These are phyloP conservation scores for Rhinophrynus dorsalis DNA, from an alignment of 2,797 vertebrate genomes.

Conservation along the genomic window DNA sequence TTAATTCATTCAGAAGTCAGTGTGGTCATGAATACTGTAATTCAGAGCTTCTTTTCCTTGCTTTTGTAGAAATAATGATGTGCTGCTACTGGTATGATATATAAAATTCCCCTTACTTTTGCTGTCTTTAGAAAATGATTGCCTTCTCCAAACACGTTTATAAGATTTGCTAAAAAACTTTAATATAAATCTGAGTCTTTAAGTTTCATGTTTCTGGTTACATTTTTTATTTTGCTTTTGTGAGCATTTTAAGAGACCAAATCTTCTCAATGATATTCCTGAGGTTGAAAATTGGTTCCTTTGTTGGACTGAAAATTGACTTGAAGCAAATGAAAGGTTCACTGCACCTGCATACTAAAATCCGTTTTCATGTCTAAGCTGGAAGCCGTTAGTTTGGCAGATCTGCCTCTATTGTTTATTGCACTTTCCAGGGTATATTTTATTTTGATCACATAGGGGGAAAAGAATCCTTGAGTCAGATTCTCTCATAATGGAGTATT, in stretches of 20 bases:
- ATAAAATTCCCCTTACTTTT: background rate
- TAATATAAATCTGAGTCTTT: too few species aligned
- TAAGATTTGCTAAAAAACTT: background rate
- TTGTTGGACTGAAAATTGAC: conserved; percentile 12
- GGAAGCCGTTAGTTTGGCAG: background rate
- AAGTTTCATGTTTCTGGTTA: background rate
- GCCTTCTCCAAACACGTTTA: background rate
- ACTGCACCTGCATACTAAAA: background rate
- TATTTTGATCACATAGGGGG: too few species aligned
- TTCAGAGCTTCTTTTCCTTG: background rate
- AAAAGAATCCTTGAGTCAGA: too few species aligned
- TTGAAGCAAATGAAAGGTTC: conserved; percentile 3
- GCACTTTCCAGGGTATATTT: background rate
- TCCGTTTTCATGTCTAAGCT: background rate
- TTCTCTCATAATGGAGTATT: too few species aligned
- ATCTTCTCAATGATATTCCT: background rate
- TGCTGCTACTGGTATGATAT: background rate
- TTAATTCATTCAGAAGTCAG: background rate
- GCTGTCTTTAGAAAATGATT: background rate
- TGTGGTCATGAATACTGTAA: background rate
- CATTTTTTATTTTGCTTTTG: background rate
- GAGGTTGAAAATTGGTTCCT: background rate
- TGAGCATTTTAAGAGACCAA: background rate
- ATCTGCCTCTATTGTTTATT: conserved; percentile 2
- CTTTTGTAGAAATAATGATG: too few species aligned